Base-by-base conservation (phyloP, 2,113 vertebrate genomes). In the Alethe castanea region DNA sequence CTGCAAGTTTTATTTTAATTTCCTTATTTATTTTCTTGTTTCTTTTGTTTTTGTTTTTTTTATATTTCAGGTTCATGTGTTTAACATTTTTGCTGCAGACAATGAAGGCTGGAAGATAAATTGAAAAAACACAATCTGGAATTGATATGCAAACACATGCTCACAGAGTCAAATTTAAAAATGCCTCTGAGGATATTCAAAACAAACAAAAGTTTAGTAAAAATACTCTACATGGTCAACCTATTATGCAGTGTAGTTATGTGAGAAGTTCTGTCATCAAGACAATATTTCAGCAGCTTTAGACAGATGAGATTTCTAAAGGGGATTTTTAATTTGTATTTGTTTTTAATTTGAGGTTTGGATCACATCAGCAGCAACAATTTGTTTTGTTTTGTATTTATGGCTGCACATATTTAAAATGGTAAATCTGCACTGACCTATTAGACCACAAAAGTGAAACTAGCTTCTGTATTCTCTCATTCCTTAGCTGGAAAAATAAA, bases 321-420 rank as follows among this genome's bases (percentile, higher is more conserved):
- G 88, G 76, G 88, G 64, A 86, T 94, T 92, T 88, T 82, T 93
- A 71, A 84, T 74, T 96, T 83, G 64, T 94, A 40, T 96, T 96
- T 97, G 93, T 86, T 96, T 97, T 96, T 92, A 96, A 96, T 97
- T 96, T 92, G 76, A 73, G 86, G 95, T 92, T 94, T 96, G 95
- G 92, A 97, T 92, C 88, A 52, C 67, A 86, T 76, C 86, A 94
- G 88, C 93, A 94, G 72, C 84, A 94, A 73, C 84, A 92, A 83
- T 90, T 94, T 95, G 93, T 94, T 96, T 94, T 93, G 93, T 66
- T 92, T 80, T 81, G 56, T 90, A 88, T 96, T 96, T 94, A 95
- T 78, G 92, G 60, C 79, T 94, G 92, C 94, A 90, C 67, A 78
- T 91, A 84, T 95, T 96, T 90, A 74, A 97, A 96, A 95, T 90